Percentiles rank a stretch among this genome's conserved stretches.
These are phyloP conservation scores for Melanotaenia boesemani DNA, from an alignment of 2,797 vertebrate species.

Conservation along the genomic window DNA sequence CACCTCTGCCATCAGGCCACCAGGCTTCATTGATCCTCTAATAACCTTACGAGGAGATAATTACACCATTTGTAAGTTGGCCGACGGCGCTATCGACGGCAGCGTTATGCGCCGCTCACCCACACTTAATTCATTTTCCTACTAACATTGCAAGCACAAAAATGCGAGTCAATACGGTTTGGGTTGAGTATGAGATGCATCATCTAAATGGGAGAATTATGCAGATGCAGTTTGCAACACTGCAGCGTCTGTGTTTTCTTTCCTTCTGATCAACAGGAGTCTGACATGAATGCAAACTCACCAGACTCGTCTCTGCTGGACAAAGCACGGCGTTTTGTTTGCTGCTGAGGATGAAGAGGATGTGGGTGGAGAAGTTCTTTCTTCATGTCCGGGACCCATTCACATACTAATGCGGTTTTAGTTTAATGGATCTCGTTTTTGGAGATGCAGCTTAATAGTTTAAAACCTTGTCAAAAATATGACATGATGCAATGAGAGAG, in stretches of 20 bases:
- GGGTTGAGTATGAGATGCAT: slow-evolving; percentile 57
- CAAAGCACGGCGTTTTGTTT: too few species aligned
- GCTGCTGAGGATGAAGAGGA: background rate
- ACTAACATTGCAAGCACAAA: slow-evolving; percentile 68
- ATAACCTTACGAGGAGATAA: slow-evolving; percentile 80
- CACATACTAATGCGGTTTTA: too few species aligned
- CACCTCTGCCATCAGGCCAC: slow-evolving; percentile 63
- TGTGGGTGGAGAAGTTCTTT: too few species aligned
- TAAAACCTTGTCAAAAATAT: too few species aligned
- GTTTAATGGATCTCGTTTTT: too few species aligned
- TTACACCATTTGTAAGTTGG: slow-evolving; percentile 78
- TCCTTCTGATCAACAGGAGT: slow-evolving; percentile 3
- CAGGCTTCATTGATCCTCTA: slow-evolving; percentile 77
- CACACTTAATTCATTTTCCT: slow-evolving; percentile 73
- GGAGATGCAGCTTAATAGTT: too few species aligned
- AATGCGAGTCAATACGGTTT: slow-evolving; percentile 60
- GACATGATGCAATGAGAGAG: too few species aligned
- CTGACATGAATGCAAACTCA: slow-evolving; percentile 26
- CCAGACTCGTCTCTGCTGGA: background rate
- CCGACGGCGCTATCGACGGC: slow-evolving; percentile 69
- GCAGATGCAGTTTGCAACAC: slow-evolving; percentile 59
- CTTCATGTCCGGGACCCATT: too few species aligned
- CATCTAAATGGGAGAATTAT: slow-evolving; percentile 71
- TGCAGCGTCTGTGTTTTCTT: slow-evolving; percentile 55
- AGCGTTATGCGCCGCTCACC: slow-evolving; percentile 57